A percentile compares a stretch with the other conserved stretches of the same genome.
These are phyloP conservation scores for Colletes latitarsis DNA, from an alignment of 1,140 invertebrate species.

Conservation along the genomic window DNA sequence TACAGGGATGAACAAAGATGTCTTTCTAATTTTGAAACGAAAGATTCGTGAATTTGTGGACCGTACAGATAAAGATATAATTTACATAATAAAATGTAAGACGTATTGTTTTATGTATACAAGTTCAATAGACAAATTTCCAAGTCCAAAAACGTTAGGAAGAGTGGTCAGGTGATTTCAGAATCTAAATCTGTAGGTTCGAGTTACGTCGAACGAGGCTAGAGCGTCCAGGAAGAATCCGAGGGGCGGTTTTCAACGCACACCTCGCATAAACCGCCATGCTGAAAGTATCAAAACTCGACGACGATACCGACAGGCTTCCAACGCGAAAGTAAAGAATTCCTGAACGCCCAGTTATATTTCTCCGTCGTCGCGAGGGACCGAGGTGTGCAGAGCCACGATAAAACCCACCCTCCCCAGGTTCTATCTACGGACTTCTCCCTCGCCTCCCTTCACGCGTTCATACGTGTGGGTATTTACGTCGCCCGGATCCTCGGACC, in stretches of 20 bases:
- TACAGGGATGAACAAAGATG: no score
- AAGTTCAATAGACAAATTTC: no score
- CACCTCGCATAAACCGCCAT: neutral
- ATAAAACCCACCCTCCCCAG: neutral
- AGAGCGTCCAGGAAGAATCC: no score
- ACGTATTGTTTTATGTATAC: no score
- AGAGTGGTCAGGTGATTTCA: no score
- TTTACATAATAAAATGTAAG: no score
- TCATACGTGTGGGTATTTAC: conserved; percentile 3
- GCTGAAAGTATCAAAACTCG: conserved; percentile 8
- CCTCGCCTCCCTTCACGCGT: neutral
- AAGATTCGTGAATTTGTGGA: no score
- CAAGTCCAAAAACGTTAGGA: no score
- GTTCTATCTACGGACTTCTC: neutral
- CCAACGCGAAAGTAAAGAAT: conserved; percentile 31
- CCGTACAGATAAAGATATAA: no score
- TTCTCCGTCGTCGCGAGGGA: conserved; percentile 34
- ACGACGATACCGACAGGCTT: neutral
- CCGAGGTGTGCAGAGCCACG: conserved; percentile 34
- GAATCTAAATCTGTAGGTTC: no score
- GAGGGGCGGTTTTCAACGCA: neutral
- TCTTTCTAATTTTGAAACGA: no score
- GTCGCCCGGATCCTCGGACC: neutral
- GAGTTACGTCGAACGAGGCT: no score
- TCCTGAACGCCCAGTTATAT: conserved; percentile 36